Percentiles rank a stretch among this genome's conserved stretches.
phyloP scores from a whole-genome alignment of 2,888 invertebrate species.

The Lasioglossum morio region DNA sequence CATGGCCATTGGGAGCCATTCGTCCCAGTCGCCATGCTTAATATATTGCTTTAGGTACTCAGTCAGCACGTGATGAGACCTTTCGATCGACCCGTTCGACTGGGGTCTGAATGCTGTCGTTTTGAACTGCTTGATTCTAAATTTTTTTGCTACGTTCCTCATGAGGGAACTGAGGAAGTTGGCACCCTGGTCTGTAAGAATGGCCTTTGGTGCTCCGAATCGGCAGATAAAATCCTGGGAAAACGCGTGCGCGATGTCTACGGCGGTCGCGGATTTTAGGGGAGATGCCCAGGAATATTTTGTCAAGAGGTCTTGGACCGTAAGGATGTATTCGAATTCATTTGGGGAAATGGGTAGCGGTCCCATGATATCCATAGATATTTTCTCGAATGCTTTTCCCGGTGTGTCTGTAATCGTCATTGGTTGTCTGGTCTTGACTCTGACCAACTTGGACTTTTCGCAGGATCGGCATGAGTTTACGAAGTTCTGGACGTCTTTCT shows the following conservation, averaged over 20 bases:
- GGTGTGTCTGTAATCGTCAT: background rate
- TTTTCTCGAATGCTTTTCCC: background rate
- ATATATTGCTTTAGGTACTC: background rate
- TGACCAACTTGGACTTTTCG: background rate
- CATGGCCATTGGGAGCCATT: too few relatives aligned
- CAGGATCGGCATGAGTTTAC: background rate
- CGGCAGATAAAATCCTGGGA: background rate
- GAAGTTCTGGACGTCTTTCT: background rate
- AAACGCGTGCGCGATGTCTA: too few relatives aligned
- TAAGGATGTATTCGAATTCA: too few relatives aligned
- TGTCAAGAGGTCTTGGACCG: too few relatives aligned
- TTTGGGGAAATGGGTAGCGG: too few relatives aligned
- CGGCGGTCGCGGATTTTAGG: too few relatives aligned
- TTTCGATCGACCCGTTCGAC: conserved; percentile 23
- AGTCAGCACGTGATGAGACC: conserved; percentile 32
- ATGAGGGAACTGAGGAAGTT: too few relatives aligned
- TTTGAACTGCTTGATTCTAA: background rate
- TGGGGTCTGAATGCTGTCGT: conserved; percentile 25
- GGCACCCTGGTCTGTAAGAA: too few relatives aligned
- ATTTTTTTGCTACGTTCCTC: too few relatives aligned
- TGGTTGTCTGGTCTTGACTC: background rate
- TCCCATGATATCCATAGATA: background rate
- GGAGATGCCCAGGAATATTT: too few relatives aligned
- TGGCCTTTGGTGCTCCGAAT: too few relatives aligned
- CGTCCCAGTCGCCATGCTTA: background rate